Evolutionary conservation across 2,113 vertebrate genomes (phyloP).

Genomic region (Notarius lentiginosus): DNA sequence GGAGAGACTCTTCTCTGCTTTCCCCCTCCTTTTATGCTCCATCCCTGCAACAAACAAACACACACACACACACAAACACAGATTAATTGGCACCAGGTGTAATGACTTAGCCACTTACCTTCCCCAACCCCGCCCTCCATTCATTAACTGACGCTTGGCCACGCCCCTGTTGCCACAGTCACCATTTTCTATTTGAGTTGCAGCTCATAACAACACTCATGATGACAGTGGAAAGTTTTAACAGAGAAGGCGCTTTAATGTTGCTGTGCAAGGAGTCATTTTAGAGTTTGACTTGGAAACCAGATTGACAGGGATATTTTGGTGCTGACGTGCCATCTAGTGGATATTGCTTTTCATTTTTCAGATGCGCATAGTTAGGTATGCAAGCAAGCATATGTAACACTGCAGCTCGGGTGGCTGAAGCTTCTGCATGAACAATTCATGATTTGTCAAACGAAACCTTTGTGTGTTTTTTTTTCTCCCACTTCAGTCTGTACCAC

Average conservation of each 20-base stretch:
- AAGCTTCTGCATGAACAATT: background rate
- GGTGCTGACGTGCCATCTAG: background rate
- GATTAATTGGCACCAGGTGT: no score
- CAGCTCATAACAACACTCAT: background rate
- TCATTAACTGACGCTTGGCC: no score
- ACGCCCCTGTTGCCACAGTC: no score
- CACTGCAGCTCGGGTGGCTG: background rate
- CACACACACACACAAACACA: no score
- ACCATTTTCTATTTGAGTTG: background rate
- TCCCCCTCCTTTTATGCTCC: no score
- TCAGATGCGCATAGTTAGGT: background rate
- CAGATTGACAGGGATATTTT: background rate
- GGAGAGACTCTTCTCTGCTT: no score
- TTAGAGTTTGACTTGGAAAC: background rate
- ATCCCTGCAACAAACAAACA: no score
- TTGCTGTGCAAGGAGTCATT: background rate
- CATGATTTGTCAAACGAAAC: background rate
- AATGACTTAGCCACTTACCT: no score
- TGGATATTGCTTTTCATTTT: background rate
- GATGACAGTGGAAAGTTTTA: background rate
- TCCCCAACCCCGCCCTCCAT: no score
- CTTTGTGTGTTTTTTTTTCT: background rate
- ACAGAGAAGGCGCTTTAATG: background rate
- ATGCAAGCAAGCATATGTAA: background rate
- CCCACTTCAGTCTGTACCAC: slow-evolving; percentile 62